Evolutionary conservation across 1,140 invertebrate species (phyloP), one percentile per base, ranked within the genome.

Genomic region (Mercenaria mercenaria): DNA sequence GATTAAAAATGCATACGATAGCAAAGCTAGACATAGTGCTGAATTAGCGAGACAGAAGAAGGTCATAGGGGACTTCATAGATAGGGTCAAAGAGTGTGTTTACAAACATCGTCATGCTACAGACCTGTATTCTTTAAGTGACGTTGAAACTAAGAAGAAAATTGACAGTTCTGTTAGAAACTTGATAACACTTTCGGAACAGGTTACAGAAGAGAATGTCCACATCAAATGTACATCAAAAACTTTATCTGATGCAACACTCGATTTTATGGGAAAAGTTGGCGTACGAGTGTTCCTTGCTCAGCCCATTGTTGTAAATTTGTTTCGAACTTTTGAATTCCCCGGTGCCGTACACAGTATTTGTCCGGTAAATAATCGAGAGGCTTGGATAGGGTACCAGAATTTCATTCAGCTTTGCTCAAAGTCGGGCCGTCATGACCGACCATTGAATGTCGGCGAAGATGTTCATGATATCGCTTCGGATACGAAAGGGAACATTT

Each of bases 331-430:
- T 11, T 72, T 81, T 23, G 37, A 67, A 29, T 81, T 64, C 26
- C 50, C 76, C 1, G 77, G 52, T 26, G 76, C 72, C 10, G 77
- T 88, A 0, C 76, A 79, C 41, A 80, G 86, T 67, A 88, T 88
- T 67, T 88, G 86, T 88, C 86, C 86, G 0, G 43, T 88, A 26
- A 81, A 72, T 32, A 67, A 56, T 56, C 37, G 26, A 0, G 26
- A 69, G 41, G 76, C 76, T 1, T 88, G 86, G 86, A 81, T 88
- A n/a, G 86, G 76, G 0, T 88, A 72, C 77, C 86, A 88, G 37
- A 67, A 88, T 39, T 88, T 32, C 34, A 81, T 88, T 39, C 86
- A 88, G 47, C 76, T 88, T 0, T 88, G 86, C 76, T 69, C 86
- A 37, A 88, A 88, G 34, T 37, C 72, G 11, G 86, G 86, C 20